Evolutionary conservation across 2,113 vertebrate genomes (phyloP), one percentile per base, ranked within the genome.

Genomic region (Muscicapa adusta): DNA sequence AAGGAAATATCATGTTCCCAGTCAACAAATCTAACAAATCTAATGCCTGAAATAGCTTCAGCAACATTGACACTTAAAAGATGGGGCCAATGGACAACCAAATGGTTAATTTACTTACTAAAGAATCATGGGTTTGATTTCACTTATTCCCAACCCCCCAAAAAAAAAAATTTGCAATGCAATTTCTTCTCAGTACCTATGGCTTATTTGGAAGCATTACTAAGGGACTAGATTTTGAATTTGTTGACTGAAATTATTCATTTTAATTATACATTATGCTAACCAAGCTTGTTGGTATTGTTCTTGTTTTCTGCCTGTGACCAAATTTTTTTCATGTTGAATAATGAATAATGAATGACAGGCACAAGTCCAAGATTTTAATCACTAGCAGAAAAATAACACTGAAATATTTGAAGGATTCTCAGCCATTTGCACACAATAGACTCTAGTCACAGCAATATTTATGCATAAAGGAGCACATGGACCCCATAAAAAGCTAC

Each of bases 311-410:
- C 78, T 88, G 91, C 24, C 93, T 91, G 89, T 66, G 60, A 95
- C 84, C 65, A 92, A 93, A 63, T 3, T 74, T 84, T 91, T 89
- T 94, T 51, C 50, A 40, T 29, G 10, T 53, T 93, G 47, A 77
- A 86, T 86, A 88, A 91, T 96, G 74, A 94, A 96, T 91, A 94
- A 94, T 85, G 62, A 95, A 95, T 91, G 71, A 75, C 67, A 95
- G 95, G 85, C 91, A 89, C 42, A 78, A 85, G 51, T 88, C 74
- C 95, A 93, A 96, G 88, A 89, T 89, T 95, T 85, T 89, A 96
- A 91, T 91, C 93, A 58, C 72, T 60, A 85, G 72, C 67, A 91
- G 84, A 91, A 95, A 94, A 93, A 76, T 36, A 88, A 74, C 72
- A 85, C 56, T 74, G 88, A 62, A 88, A 70, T 31, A 10, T 91